Evolutionary conservation across 2,113 vertebrate species (phyloP), one percentile per base, ranked within the genome.

Genomic region (Nyctereutes procyonoides): DNA sequence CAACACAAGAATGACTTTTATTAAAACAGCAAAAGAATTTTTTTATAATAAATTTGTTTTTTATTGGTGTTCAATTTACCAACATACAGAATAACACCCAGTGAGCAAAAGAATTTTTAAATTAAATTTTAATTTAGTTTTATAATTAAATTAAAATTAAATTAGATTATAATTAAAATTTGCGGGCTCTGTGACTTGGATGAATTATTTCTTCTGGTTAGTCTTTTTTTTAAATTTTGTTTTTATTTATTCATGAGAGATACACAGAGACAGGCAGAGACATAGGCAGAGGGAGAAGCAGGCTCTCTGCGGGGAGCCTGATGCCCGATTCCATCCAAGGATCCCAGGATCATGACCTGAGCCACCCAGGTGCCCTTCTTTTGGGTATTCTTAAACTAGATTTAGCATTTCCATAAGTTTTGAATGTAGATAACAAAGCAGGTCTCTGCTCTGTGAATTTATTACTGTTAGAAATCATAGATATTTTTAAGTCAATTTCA

Each of bases 341-440:
- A 43, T 43, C 43, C 43, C 43, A 43, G 43, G 43, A 43, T 43
- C 43, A 43, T 43, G 43, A 43, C 43, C 43, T 43, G 43, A 43
- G 43, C 43, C 43, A 43, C 43, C 43, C 43, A 43, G 43, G 43
- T 43, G 43, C 43, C 43, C 43, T 43, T 43, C 43, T 43, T 43
- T 43, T 43, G 43, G 43, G 43, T 43, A 43, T 43, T 43, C 43
- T 43, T 43, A 43, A 43, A 43, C 43, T 43, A 5, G 43, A 5
- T 43, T 43, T 43, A 43, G 43, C 76, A 73, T 94, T 88, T 92
- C n/a, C 16, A n/a, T n/a, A 77, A 73, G 83, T 97, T 77, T 28
- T 53, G 69, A 76, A 94, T 9, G 9, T 48, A 28, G 13, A 69
- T 58, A 88, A 35, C 53, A 74, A 55, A 58, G 26, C 32, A 85